Percentiles rank a stretch among this genome's conserved stretches.
Conservation (phyloP, 2,888 invertebrate genomes). For the Scaptomyza cyrtandrae region DNA sequence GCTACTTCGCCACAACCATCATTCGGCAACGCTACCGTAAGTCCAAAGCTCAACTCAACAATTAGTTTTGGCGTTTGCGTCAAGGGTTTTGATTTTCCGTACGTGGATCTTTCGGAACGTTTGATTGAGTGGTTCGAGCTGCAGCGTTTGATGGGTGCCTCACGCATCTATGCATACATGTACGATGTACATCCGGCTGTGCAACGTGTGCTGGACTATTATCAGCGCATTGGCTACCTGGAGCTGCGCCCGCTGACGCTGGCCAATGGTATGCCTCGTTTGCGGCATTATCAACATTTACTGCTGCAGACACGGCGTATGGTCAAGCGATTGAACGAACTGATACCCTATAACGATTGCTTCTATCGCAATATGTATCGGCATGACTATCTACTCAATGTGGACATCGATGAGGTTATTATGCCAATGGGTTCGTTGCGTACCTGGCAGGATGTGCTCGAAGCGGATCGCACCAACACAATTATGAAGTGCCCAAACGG, state of each 20-base stretch:
- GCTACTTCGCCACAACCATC: not conserved
- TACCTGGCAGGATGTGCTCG: constrained; percentile 85
- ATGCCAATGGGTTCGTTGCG: constrained; percentile 87
- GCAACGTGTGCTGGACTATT: constrained; percentile 88
- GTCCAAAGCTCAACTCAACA: not conserved
- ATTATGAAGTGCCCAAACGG: constrained; percentile 34
- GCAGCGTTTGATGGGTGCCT: constrained; percentile 92
- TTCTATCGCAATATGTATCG: constrained; percentile 94
- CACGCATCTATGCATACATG: constrained; percentile 94
- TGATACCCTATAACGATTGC: constrained; percentile 97
- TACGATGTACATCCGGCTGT: constrained; percentile 94
- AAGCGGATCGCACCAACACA: constrained; percentile 8
- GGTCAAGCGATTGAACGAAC: constrained; percentile 95
- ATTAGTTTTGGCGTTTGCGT: constrained; percentile 91
- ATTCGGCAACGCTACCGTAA: not conserved
- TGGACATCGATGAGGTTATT: constrained; percentile 96
- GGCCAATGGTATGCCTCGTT: constrained; percentile 94
- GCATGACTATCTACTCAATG: constrained; percentile 92
- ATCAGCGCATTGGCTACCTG: constrained; percentile 87
- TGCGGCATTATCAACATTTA: constrained; percentile 92
- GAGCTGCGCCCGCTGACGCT: constrained; percentile 91
- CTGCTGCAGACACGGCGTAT: constrained; percentile 93
- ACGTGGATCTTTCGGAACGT: constrained; percentile 93
- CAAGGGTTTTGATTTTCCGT: constrained; percentile 95
- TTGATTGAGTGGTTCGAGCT: constrained; percentile 96